Evolutionary conservation across 2,113 vertebrate genomes (phyloP), one percentile per base, ranked within the genome.

Genomic region (Vulpes vulpes): DNA sequence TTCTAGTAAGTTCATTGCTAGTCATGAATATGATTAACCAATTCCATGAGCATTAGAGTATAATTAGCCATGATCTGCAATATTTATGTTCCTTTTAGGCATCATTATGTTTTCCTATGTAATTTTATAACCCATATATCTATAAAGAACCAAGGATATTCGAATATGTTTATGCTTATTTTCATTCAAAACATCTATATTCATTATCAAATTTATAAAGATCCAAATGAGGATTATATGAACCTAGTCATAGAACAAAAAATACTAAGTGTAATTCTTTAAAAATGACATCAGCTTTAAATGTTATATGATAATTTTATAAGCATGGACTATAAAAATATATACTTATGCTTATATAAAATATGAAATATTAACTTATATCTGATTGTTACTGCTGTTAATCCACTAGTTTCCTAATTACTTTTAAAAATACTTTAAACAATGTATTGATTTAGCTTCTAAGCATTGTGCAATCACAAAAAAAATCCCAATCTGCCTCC

Each of bases 1-100:
- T 76, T 74, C 84, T 69, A 95, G 35, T 80, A 78, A 60, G 74
- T 55, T n/a, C 57, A 23, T 69, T 76, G 27, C 20, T 92, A n/a
- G 19, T 90, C 43, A 73, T 59, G 59, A 90, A 32, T 89, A 85
- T 87, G n/a, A 91, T 90, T 81, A 92, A 76, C 79, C 22, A 89
- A 53, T 90, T 86, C 60, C 20, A 49, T 43, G 51, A 82, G 25
- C 74, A 43, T 90, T 71, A 90, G 25, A 83, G 49, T 53, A 8
- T 94, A 83, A 97, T 96, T 93, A 89, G 80, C 87, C 93, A 88
- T 60, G 55, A 80, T 49, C 23, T 94, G 22, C 38, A 96, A 86
- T 89, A 94, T 96, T 97, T 73, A 94, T 94, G 79, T 43, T 85
- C 59, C 81, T 53, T 81, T 78, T 71, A 55, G 83, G 71, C 53